Conservation (phyloP, 2,797 vertebrate species). For the Melopsittacus undulatus region DNA sequence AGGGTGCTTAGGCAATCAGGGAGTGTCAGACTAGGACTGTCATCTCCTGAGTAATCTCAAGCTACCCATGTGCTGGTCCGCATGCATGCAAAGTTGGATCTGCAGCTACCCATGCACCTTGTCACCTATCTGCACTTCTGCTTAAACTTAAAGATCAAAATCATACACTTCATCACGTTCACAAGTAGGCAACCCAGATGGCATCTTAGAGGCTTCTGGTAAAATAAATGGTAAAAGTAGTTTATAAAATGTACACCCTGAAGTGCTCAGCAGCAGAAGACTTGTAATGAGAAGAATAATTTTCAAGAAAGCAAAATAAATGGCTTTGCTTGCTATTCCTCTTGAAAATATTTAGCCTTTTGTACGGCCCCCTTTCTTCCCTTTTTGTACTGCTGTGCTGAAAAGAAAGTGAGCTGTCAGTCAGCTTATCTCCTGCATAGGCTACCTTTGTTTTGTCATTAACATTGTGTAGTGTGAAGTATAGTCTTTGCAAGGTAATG, state of each 20-base stretch:
- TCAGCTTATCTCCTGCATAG: not conserved
- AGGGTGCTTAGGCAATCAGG: no score
- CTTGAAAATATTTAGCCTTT: not conserved
- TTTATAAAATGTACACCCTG: not conserved
- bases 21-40: no score
- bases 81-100: no score
- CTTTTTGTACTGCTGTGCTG: not conserved
- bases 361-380: rapidly evolving
- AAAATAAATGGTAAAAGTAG: not conserved
- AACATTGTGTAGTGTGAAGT: not conserved
- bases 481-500: not conserved
- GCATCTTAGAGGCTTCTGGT: not conserved
- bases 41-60: no score
- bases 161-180: rapidly evolving
- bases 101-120: no score
- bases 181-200: not conserved
- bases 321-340: not conserved
- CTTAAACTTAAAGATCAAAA: not conserved
- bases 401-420: not conserved
- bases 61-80: no score
- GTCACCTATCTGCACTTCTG: no score
- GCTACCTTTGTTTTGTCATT: not conserved
- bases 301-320: not conserved
- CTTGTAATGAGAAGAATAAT: not conserved
- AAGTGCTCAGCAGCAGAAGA: not conserved